Base-by-base conservation (phyloP, 2,888 invertebrate species). In the Plagodis pulveraria region DNA sequence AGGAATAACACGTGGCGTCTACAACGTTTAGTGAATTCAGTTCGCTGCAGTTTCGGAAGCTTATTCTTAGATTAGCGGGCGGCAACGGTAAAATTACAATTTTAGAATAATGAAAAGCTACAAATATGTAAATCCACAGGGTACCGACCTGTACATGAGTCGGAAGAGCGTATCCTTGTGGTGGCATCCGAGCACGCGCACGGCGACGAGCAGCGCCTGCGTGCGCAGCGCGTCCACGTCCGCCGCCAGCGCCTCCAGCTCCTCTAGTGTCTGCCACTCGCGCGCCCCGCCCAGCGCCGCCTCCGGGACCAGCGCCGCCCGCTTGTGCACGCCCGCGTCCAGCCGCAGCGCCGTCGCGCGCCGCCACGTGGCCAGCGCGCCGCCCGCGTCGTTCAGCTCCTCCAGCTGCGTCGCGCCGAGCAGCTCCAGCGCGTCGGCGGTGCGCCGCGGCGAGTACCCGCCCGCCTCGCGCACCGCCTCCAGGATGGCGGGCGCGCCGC, bases 111-210 rank as follows among this genome's bases (percentile, higher is more conserved):
- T 22, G 22, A 22, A 22, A 22, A 22, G 22, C 22, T 22, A 22
- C 22, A 22, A 22, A 22, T 22, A 22, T 2, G 1, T 2, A 22
- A 22, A 4, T 22, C 2, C 2, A 22, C 22, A 22, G 22, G 1
- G 10, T 10, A 40, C 40, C 10, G 10, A 40, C 40, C 96, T 90
- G 83, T 94, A 95, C 94, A 96, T 96, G 63, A 96, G 88, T 48
- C 96, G 93, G 86, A 96, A 98, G 59, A 98, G 94, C 58, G 97
- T 96, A 85, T 98, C 98, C 84, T 97, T 97, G 89, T 99, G 98
- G 70, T 94, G 91, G 0, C 95, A 94, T 0, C 98, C 98, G 33
- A 99, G 93, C 75, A 98, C 96, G 74, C 98, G 94, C 88, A 97
- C 97, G 67, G 97, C 96, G 70, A 98, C 97, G 40, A 99, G 91